Evolutionary conservation across 2,113 vertebrate genomes (phyloP).

Genomic region (Podarcis muralis): DNA sequence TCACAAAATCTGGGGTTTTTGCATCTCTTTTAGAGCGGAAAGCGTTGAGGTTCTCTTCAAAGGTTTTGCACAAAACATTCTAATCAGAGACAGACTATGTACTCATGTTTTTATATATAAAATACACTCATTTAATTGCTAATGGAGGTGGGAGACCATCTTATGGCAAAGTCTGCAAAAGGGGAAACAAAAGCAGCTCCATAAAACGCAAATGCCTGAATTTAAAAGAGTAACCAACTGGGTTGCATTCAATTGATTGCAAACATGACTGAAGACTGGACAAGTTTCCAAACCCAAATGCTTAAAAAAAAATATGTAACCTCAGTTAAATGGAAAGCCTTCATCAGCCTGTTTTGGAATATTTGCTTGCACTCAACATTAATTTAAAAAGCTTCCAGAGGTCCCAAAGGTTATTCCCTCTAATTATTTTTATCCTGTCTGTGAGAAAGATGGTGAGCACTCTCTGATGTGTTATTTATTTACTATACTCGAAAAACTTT

Average conservation of each 20-base stretch:
- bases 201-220: neutral
- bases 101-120: neutral
- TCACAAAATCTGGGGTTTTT: neutral
- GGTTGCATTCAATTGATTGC: neutral
- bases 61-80: neutral
- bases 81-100: neutral
- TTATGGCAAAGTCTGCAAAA: neutral
- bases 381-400: neutral
- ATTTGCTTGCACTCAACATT: neutral
- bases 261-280: neutral
- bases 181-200: neutral
- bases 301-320: neutral
- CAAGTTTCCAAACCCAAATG: conserved; percentile 4
- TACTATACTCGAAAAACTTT: neutral
- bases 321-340: neutral
- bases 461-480: neutral
- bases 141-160: neutral
- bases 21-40: neutral
- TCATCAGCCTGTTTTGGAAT: neutral
- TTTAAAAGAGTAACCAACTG: neutral
- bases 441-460: neutral
- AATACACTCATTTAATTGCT: neutral
- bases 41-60: neutral
- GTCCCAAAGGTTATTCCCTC: neutral
- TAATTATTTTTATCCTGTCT: neutral